These are phyloP conservation scores for Pipistrellus kuhlii DNA, from an alignment of 2,797 vertebrate species.

Conservation along the genomic window DNA sequence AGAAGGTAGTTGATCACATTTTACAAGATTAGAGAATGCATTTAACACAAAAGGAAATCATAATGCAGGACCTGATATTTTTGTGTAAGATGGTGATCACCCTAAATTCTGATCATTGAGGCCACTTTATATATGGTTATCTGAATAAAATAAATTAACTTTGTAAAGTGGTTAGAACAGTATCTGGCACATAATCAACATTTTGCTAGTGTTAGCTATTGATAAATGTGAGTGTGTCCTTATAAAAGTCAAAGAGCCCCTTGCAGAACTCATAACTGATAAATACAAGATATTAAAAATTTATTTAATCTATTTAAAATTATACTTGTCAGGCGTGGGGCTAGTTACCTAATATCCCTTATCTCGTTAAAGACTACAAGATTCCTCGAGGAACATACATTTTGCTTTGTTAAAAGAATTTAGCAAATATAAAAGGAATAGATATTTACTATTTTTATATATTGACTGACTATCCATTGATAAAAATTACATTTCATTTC, in stretches of 20 bases:
- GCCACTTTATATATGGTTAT: neutral
- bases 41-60: slow-evolving; percentile 17
- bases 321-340: neutral
- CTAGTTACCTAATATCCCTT: neutral
- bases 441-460: neutral
- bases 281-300: slow-evolving; percentile 51
- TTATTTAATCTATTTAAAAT: slow-evolving; percentile 17
- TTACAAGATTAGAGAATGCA: slow-evolving; percentile 44
- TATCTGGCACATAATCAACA: neutral
- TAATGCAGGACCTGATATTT: neutral
- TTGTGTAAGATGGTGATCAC: neutral
- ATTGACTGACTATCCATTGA: slow-evolving; percentile 18
- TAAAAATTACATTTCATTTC: slow-evolving; percentile 24
- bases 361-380: neutral
- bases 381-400: neutral
- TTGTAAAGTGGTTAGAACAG: neutral
- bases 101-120: neutral
- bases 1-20: slow-evolving; percentile 3
- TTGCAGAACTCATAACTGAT: slow-evolving; percentile 27
- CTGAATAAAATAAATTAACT: slow-evolving; percentile 34
- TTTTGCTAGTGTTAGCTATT: neutral
- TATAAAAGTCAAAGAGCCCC: neutral
- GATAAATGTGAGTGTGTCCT: neutral
- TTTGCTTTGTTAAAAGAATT: slow-evolving; percentile 48
- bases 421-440: neutral